Percentiles rank a stretch among this genome's conserved stretches.
phyloP scores from a whole-genome alignment of 2,113 vertebrate species.

The Tricholaema leucomelas region DNA sequence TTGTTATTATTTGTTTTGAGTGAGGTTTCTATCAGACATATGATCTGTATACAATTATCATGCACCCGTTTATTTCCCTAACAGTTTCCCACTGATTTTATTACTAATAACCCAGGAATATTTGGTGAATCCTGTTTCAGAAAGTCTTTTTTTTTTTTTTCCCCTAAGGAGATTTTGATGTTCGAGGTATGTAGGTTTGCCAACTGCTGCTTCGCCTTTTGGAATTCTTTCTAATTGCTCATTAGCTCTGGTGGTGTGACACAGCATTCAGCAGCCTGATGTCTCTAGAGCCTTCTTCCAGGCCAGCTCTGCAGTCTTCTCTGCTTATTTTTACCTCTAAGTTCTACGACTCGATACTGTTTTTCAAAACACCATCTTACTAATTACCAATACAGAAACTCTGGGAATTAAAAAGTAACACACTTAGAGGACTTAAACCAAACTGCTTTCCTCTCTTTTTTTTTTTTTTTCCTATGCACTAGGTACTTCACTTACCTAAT shows the following conservation, averaged over 20 bases:
- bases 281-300: neutral
- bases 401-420: neutral
- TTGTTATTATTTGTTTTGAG: neutral
- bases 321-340: neutral
- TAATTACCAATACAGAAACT: neutral
- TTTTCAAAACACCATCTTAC: neutral
- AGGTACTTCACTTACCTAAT: neutral
- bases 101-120: neutral
- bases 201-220: neutral
- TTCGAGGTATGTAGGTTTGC: neutral
- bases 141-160: neutral
- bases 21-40: neutral
- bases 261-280: accelerated
- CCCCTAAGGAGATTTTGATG: neutral
- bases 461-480: neutral
- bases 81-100: neutral
- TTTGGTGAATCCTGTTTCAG: neutral
- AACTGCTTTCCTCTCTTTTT: neutral
- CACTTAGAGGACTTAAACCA: neutral
- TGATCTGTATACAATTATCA: neutral
- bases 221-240: neutral
- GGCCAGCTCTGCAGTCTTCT: neutral
- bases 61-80: neutral
- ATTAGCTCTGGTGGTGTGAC: neutral
- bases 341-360: neutral